Evolutionary conservation across 64 coral and sea anemone species (phyloP), one percentile per base, ranked within the genome.

Genomic region (Stylophora pistillata): DNA sequence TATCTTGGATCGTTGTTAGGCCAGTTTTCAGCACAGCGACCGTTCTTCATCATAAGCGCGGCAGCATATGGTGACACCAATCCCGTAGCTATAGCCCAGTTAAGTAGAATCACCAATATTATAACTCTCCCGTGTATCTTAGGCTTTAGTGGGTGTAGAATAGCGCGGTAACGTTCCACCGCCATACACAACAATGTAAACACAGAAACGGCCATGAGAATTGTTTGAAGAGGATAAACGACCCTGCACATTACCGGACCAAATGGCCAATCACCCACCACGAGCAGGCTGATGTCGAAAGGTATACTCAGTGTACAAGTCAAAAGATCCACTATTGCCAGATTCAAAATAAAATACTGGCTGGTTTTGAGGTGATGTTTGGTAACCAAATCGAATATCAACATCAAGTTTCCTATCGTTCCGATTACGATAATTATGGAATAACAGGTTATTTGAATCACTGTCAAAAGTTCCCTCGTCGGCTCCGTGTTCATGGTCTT

Each of bases 261-360:
- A 25, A 90, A 86, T 13, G 88, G 88, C 81, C 88, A 94, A 17
- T 71, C 55, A 1, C 82, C 66, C 13, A 81, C 32, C 28, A 81
- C 30, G 23, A 72, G 25, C 15, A 90, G 74, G 28, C 32, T 74
- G 9, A 90, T 82, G 27, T 94, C 93, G 31, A 94, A 86, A 0
- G 93, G 93, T 17, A 94, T 94, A 9, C 93, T 89, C 2, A 94
- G 20, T 0, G 65, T 21, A 29, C 93, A 90, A 29, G 79, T 81
- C 15, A 90, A 33, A 17, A 94, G 75, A 70, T 94, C 93, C 23
- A 89, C 84, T 5, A 73, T 73, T 5, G 88, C 87, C 9, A 94
- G 68, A 63, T 94, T 94, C 5, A 94, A 30, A 30, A 94, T 94
- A 30, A 94, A 90, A 52, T 86, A 79, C 28, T 94, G 88, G 25